These are phyloP conservation scores for Xiphophorus couchianus DNA, from an alignment of 2,113 vertebrate genomes.

Conservation along the genomic window DNA sequence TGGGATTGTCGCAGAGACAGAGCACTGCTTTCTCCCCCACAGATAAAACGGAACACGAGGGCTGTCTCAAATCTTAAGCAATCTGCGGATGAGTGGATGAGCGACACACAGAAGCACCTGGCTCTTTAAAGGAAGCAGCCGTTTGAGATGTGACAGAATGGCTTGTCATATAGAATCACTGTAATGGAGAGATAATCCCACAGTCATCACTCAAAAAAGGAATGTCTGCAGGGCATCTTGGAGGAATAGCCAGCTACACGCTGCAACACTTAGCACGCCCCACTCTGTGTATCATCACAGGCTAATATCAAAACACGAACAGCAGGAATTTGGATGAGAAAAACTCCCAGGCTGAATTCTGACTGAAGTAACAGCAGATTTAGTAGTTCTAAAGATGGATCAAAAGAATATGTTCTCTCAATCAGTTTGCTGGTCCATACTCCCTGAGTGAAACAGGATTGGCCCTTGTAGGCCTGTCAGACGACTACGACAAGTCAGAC, in stretches of 20 bases:
- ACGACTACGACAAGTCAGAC: conserved; percentile 47
- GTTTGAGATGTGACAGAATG: conserved; percentile 75
- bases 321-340: conserved; percentile 32
- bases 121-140: conserved; percentile 73
- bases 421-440: conserved; percentile 27
- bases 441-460: conserved; percentile 51
- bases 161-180: conserved; percentile 73
- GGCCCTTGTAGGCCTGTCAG: conserved; percentile 61
- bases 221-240: conserved; percentile 72
- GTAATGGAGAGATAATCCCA: conserved; percentile 75
- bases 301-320: conserved; percentile 33
- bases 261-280: conserved; percentile 51
- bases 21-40: conserved; percentile 53
- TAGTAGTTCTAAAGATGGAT: conserved; percentile 44
- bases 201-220: conserved; percentile 73
- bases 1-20: conserved; percentile 70
- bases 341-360: conserved; percentile 34
- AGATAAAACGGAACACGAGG: conserved; percentile 65
- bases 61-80: conserved; percentile 73
- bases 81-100: conserved; percentile 60
- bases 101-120: conserved; percentile 69
- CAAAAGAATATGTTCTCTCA: conserved; percentile 27
- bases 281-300: conserved; percentile 25
- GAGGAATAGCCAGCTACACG: conserved; percentile 61
- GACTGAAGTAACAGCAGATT: conserved; percentile 22